Evolutionary conservation across 2,797 vertebrate genomes (phyloP).

Genomic region (Staurois parvus): DNA sequence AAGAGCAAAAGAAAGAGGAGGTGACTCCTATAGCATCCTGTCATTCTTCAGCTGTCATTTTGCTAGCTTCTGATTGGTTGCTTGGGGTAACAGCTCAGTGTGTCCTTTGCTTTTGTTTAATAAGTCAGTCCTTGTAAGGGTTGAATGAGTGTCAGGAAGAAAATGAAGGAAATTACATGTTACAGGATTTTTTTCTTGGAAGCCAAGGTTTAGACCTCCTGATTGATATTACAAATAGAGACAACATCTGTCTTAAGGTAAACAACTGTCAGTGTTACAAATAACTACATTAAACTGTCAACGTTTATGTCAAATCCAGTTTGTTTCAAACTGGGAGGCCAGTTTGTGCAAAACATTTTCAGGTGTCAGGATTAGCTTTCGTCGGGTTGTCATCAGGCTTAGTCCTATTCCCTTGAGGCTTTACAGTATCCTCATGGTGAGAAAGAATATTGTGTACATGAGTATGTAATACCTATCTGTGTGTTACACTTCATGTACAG

Average conservation of each 20-base stretch:
- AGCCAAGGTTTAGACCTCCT: not conserved
- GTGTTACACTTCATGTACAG: not conserved
- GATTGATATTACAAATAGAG: no score
- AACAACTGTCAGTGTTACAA: not conserved
- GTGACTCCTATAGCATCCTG: not conserved
- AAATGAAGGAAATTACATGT: not conserved
- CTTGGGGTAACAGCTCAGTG: not conserved
- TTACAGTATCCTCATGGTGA: constrained; percentile 4
- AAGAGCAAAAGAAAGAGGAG: not conserved
- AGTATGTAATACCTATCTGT: not conserved
- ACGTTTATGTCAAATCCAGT: not conserved
- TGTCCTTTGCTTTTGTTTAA: no score
- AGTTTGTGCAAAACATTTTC: constrained; percentile 20
- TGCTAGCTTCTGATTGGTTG: not conserved
- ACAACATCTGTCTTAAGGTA: not conserved
- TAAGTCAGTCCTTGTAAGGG: not conserved
- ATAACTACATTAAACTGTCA: not conserved
- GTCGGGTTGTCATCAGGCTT: constrained; percentile 27
- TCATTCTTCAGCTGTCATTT: not conserved
- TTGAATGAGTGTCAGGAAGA: not conserved
- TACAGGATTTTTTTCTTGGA: not conserved
- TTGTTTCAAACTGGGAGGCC: not conserved
- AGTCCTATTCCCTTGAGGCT: constrained; percentile 1
- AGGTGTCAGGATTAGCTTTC: constrained; percentile 27
- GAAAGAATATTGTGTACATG: not conserved